Evolutionary conservation across 2,888 invertebrate species (phyloP).

Genomic region (Vanessa cardui): DNA sequence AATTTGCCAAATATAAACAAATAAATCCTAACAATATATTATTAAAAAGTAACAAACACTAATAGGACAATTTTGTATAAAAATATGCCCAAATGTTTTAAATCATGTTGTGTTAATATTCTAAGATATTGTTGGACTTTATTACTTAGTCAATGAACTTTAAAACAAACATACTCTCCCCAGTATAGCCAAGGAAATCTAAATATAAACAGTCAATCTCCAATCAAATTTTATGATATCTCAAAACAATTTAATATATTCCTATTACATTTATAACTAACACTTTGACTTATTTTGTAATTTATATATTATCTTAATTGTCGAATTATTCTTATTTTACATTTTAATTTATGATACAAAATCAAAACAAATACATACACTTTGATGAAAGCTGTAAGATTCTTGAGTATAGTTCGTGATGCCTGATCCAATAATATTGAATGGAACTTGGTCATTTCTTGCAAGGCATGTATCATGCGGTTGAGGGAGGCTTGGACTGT

Average conservation of each 20-base stretch:
- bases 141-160: conserved; percentile 43
- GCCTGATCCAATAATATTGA: conserved; percentile 96
- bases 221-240: not conserved
- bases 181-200: conserved; percentile 11
- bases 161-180: conserved; percentile 43
- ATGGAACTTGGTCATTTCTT: conserved; percentile 97
- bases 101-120: not conserved
- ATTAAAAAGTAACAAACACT: too few species aligned
- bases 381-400: conserved; percentile 94
- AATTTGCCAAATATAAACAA: too few species aligned
- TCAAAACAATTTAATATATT: too few species aligned
- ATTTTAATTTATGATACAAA: not conserved
- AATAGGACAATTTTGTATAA: too few species aligned
- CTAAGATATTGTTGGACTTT: conserved; percentile 9
- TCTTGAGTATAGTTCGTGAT: conserved; percentile 93
- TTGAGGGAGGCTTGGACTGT: conserved; percentile 89
- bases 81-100: too few species aligned
- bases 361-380: conserved; percentile 83
- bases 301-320: not conserved
- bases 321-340: too few species aligned
- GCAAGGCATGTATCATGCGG: conserved; percentile 85
- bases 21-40: too few species aligned
- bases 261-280: too few species aligned
- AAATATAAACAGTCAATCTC: conserved; percentile 14
- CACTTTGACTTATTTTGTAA: too few species aligned